Conservation (phyloP, 2,888 invertebrate genomes). For the Brachylomia viminalis region DNA sequence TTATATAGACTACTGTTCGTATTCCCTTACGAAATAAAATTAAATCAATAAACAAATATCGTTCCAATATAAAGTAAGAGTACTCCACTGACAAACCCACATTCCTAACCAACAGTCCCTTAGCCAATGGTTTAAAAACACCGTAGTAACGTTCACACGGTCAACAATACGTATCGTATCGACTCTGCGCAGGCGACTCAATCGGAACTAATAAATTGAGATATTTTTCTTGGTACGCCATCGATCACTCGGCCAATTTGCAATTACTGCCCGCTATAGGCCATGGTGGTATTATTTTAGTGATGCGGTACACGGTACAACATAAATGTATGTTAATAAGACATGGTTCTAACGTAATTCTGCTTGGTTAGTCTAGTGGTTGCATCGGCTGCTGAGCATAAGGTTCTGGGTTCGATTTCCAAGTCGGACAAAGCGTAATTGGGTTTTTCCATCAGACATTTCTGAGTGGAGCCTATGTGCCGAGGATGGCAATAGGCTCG, state of each 20-base stretch:
- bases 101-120: conserved; percentile 13
- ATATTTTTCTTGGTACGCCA: conserved; percentile 75
- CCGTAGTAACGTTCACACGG: conserved; percentile 56
- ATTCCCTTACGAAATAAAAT: no score
- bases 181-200: conserved; percentile 47
- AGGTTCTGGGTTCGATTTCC: no score
- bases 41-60: no score
- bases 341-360: background rate
- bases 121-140: conserved; percentile 13
- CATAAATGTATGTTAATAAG: background rate
- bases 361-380: no score
- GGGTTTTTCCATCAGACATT: no score
- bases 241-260: conserved; percentile 77
- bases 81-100: conserved; percentile 8
- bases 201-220: conserved; percentile 79
- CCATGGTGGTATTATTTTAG: conserved; percentile 50
- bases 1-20: no score
- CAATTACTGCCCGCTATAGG: conserved; percentile 69
- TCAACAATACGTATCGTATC: conserved; percentile 46
- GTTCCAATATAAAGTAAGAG: conserved; percentile 23
- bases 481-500: no score
- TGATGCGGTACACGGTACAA: conserved; percentile 48
- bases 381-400: no score
- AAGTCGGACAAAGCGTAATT: no score
- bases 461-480: no score